Conservation (phyloP, 2,888 invertebrate species). For the Dicycla oo region DNA sequence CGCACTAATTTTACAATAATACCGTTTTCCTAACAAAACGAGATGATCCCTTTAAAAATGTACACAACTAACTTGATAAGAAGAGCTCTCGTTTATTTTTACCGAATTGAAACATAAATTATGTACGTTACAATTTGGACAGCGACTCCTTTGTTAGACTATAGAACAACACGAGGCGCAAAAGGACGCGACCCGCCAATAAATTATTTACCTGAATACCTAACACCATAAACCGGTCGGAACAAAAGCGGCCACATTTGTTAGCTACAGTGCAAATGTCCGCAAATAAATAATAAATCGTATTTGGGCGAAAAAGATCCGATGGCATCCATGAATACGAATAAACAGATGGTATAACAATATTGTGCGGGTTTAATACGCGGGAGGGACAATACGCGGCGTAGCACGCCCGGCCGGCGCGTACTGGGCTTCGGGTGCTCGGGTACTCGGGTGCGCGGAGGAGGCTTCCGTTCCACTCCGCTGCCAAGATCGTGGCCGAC, state of each 20-base stretch:
- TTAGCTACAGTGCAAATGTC: constrained; percentile 72
- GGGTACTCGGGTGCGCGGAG: constrained; percentile 26
- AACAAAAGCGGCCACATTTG: constrained; percentile 69
- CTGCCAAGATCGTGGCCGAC: constrained; percentile 59
- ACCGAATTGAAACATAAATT: constrained; percentile 61
- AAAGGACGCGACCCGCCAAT: constrained; percentile 65
- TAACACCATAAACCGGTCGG: constrained; percentile 67
- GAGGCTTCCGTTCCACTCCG: constrained; percentile 50
- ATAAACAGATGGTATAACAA: constrained; percentile 75
- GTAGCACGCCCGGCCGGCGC: constrained; percentile 35
- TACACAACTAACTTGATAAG: constrained; percentile 58
- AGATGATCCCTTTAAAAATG: constrained; percentile 57
- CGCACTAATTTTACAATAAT: constrained; percentile 50
- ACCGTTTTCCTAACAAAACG: constrained; percentile 34
- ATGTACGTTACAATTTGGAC: constrained; percentile 66
- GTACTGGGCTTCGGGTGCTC: constrained; percentile 20
- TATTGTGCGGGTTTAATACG: constrained; percentile 70
- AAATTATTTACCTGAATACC: constrained; percentile 69
- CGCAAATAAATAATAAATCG: constrained; percentile 76
- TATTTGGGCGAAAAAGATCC: constrained; percentile 71
- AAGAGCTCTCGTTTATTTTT: constrained; percentile 61
- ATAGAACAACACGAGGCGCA: constrained; percentile 55
- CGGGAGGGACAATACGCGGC: constrained; percentile 55
- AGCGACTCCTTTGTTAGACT: constrained; percentile 56
- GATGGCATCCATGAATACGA: constrained; percentile 72